Conservation (phyloP, 2,797 vertebrate species). For the Apodemus agrarius region DNA sequence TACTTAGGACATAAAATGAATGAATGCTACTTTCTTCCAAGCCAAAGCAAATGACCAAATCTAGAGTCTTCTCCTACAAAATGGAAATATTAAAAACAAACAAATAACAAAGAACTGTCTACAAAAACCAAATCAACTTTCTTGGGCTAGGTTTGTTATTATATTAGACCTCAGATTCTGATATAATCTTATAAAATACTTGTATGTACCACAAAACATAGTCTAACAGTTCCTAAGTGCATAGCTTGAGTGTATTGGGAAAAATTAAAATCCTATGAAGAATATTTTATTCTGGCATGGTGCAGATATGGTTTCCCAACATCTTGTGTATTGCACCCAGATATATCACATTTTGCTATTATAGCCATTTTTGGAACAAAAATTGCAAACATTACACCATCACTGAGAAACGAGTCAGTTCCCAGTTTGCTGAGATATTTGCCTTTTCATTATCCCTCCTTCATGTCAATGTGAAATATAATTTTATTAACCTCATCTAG, state of each 20-base stretch:
- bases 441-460: neutral
- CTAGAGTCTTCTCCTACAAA: slow-evolving; percentile 30
- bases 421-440: slow-evolving; percentile 13
- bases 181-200: slow-evolving; percentile 39
- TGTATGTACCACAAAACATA: slow-evolving; percentile 23
- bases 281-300: neutral
- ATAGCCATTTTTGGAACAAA: slow-evolving; percentile 23
- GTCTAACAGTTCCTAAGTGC: neutral
- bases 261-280: slow-evolving; percentile 6
- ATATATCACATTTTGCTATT: slow-evolving; percentile 38
- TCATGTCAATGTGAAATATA: slow-evolving; percentile 42
- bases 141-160: slow-evolving; percentile 3
- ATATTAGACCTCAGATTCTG: neutral
- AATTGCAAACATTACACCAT: neutral
- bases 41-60: slow-evolving; percentile 24
- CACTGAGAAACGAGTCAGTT: neutral
- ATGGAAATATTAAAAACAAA: neutral
- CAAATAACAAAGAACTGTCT: neutral
- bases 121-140: slow-evolving; percentile 44
- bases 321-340: neutral
- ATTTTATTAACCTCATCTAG: slow-evolving; percentile 17
- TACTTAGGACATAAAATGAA: neutral
- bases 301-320: neutral
- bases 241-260: neutral
- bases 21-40: neutral